A percentile compares a stretch with the other conserved stretches of the same genome.
Evolutionary conservation across 2,888 invertebrate species (phyloP).

Genomic region (Strigamia crassipes): DNA sequence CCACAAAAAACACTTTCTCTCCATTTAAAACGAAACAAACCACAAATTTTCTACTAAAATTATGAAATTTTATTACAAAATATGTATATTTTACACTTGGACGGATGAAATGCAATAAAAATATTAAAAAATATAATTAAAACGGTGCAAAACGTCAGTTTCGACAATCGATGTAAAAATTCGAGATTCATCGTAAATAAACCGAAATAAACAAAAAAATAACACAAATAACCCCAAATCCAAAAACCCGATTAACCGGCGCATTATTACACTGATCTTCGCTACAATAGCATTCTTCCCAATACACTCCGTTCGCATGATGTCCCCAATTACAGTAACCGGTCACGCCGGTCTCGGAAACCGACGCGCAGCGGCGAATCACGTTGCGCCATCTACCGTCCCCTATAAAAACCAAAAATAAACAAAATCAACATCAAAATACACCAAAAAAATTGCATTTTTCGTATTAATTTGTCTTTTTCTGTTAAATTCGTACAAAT

Average conservation of each 20-base stretch:
- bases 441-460: too few species aligned
- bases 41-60: too few species aligned
- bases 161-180: too few species aligned
- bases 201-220: background rate
- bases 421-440: too few species aligned
- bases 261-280: constrained; percentile 80
- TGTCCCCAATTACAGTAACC: constrained; percentile 96
- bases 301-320: constrained; percentile 90
- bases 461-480: background rate
- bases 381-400: constrained; percentile 94
- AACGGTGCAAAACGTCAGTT: background rate
- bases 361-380: constrained; percentile 84
- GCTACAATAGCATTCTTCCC: constrained; percentile 96
- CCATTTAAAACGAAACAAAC: background rate
- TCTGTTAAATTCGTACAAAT: constrained; percentile 80
- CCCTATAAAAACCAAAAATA: constrained; percentile 66
- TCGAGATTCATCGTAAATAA: background rate
- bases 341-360: constrained; percentile 87
- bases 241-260: background rate
- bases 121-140: background rate
- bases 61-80: background rate
- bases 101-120: background rate
- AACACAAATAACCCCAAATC: background rate
- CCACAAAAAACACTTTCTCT: too few species aligned
- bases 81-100: background rate